Evolutionary conservation across 2,797 vertebrate species (phyloP).

Genomic region (Hybognathus amarus): DNA sequence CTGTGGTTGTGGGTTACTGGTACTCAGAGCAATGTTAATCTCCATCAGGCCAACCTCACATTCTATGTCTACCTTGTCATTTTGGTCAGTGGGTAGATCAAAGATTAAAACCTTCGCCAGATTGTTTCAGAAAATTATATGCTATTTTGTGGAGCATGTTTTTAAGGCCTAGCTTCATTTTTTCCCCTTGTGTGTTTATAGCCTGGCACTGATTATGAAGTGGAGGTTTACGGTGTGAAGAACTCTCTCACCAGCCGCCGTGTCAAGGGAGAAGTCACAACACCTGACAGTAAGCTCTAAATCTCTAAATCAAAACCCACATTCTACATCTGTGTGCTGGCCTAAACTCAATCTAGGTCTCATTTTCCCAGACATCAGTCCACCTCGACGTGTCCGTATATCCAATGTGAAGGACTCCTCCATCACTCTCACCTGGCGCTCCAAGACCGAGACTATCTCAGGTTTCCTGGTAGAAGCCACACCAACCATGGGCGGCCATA

Average conservation of each 20-base stretch:
- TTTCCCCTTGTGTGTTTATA: slow-evolving; percentile 60
- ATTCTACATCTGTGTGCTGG: background rate
- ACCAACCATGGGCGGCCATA: slow-evolving; percentile 76
- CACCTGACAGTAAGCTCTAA: slow-evolving; percentile 90
- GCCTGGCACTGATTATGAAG: slow-evolving; percentile 93
- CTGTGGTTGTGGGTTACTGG: slow-evolving; percentile 20
- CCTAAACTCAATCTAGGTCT: background rate
- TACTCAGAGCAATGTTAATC: slow-evolving; percentile 31
- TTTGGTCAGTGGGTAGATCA: slow-evolving; percentile 44
- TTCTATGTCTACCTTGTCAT: slow-evolving; percentile 37
- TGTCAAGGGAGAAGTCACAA: slow-evolving; percentile 85
- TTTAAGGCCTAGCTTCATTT: background rate
- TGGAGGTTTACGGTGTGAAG: slow-evolving; percentile 91
- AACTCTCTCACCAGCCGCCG: slow-evolving; percentile 90
- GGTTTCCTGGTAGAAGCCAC: slow-evolving; percentile 91
- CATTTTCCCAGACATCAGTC: slow-evolving; percentile 83
- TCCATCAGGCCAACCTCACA: slow-evolving; percentile 45
- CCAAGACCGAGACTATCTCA: slow-evolving; percentile 90
- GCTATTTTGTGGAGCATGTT: background rate
- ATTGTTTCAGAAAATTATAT: slow-evolving; percentile 14
- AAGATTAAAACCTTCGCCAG: slow-evolving; percentile 2
- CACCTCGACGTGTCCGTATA: slow-evolving; percentile 92
- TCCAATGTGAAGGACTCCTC: slow-evolving; percentile 88
- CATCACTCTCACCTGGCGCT: slow-evolving; percentile 92
- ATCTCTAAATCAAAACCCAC: background rate